These are phyloP conservation scores for Proctacanthus coquilletti DNA, from an alignment of 1,140 invertebrate genomes.

Conservation along the genomic window DNA sequence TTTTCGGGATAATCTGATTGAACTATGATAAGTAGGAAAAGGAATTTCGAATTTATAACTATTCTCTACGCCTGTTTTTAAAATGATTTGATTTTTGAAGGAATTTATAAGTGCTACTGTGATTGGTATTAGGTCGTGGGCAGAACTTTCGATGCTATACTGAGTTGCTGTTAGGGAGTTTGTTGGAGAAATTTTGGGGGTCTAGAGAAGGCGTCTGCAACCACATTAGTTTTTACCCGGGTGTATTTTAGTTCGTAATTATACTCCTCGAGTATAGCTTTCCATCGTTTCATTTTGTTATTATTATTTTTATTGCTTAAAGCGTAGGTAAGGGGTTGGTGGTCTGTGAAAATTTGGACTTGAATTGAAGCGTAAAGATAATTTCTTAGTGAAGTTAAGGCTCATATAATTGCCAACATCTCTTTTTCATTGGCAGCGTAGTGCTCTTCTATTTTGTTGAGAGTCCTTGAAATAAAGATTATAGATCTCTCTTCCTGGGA, in stretches of 20 bases:
- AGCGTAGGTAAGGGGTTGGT: conserved; percentile 20
- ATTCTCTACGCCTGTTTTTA: conserved; percentile 4
- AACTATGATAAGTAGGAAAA: conserved; percentile 2
- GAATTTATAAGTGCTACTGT: conserved; percentile 6
- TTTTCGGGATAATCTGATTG: background rate
- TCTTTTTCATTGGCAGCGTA: conserved; percentile 31
- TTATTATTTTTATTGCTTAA: conserved; percentile 23
- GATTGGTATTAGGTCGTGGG: conserved; percentile 5
- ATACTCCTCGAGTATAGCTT: conserved; percentile 14
- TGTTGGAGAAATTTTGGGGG: conserved; percentile 7
- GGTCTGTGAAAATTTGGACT: conserved; percentile 15
- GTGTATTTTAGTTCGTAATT: conserved; percentile 28
- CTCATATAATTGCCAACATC: conserved; percentile 21
- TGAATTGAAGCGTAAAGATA: conserved; percentile 20
- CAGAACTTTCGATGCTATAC: conserved; percentile 7
- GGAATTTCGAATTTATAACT: conserved; percentile 2
- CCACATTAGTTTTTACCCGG: conserved; percentile 19
- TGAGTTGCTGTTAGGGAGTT: background rate
- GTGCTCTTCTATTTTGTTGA: conserved; percentile 11
- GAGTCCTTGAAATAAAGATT: conserved; percentile 11
- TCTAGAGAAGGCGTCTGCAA: conserved; percentile 19
- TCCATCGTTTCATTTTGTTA: conserved; percentile 17
- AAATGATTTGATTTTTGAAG: conserved; percentile 9
- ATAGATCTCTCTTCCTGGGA: conserved; percentile 18
- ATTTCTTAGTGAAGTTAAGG: conserved; percentile 27